phyloP scores from a whole-genome alignment of 2,888 invertebrate genomes.

The Actias luna region DNA sequence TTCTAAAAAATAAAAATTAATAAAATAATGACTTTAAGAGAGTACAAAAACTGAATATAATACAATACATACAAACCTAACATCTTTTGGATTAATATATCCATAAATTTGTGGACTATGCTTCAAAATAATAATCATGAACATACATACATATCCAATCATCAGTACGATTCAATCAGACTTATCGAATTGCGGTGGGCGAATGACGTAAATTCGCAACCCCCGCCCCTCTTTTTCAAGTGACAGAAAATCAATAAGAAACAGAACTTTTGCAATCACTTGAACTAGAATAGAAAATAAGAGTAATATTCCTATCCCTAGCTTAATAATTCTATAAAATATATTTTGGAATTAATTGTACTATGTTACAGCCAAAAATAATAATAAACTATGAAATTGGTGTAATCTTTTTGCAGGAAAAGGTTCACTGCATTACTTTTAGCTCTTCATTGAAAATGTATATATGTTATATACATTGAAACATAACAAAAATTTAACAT shows the following conservation, averaged over 20 bases:
- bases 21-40: no score
- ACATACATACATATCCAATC: not conserved
- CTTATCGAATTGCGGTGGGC: slow-evolving; percentile 7
- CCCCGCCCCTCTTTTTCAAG: not conserved
- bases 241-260: slow-evolving; percentile 4
- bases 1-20: no score
- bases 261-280: not conserved
- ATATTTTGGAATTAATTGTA: not conserved
- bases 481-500: not conserved
- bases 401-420: not conserved
- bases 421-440: not conserved
- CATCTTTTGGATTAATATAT: no score
- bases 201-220: slow-evolving; percentile 8
- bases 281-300: not conserved
- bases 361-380: not conserved
- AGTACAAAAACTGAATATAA: no score
- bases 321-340: not conserved
- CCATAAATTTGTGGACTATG: not conserved
- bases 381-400: not conserved
- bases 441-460: not conserved
- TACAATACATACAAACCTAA: no score
- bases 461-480: not conserved
- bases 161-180: not conserved
- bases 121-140: not conserved
- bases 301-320: not conserved